A percentile compares a stretch with the other conserved stretches of the same genome.
Evolutionary conservation across 2,797 vertebrate species (phyloP).

Genomic region (Peromyscus attwateri): DNA sequence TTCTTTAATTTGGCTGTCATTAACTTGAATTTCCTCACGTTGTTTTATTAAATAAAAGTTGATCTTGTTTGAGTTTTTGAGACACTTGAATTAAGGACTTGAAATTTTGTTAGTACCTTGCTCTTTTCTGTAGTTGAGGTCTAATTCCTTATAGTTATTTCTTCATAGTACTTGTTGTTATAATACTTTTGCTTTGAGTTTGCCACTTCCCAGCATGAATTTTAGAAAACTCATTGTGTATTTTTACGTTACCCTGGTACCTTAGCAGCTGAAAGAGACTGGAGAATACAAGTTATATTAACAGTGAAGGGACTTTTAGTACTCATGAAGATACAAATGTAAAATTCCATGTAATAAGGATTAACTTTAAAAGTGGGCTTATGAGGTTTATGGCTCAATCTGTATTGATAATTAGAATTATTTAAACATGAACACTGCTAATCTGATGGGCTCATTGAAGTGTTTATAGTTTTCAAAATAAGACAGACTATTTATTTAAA

Average conservation of each 20-base stretch:
- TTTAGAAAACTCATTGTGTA: background rate
- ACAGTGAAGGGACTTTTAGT: background rate
- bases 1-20: constrained; percentile 7
- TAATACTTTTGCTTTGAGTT: constrained; percentile 26
- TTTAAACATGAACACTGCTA: constrained; percentile 50
- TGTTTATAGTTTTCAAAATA: constrained; percentile 68
- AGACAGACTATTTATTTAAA: constrained; percentile 52
- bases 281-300: background rate
- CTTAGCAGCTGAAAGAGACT: background rate
- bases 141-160: background rate
- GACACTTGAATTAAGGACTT: constrained; percentile 28
- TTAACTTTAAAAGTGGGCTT: constrained; percentile 68
- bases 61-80: constrained; percentile 38
- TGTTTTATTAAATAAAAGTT: background rate
- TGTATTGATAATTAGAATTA: constrained; percentile 55
- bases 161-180: constrained; percentile 3
- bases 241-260: constrained; percentile 51
- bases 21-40: background rate
- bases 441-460: constrained; percentile 45
- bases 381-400: constrained; percentile 26
- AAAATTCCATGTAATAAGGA: background rate
- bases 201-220: background rate
- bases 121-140: background rate
- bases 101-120: constrained; percentile 49
- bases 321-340: constrained; percentile 41